phyloP scores from a whole-genome alignment of 2,113 vertebrate genomes.

The Sinocyclocheilus grahami region DNA sequence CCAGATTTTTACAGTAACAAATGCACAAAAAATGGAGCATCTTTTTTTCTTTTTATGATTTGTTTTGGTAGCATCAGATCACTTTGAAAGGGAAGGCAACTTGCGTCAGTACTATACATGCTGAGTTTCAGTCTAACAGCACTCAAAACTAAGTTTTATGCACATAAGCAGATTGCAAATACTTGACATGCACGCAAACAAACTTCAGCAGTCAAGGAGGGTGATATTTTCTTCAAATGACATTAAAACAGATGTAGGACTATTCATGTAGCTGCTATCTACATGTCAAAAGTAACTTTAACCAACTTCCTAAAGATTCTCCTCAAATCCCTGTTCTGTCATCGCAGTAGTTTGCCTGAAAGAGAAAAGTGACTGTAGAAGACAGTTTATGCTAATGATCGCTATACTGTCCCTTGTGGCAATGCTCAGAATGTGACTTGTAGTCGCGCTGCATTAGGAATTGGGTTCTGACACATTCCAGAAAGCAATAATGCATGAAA shows the following conservation, averaged over 20 bases:
- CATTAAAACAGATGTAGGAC: conserved; percentile 8
- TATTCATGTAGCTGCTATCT: not conserved
- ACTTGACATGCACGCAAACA: not conserved
- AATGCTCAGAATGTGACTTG: not conserved
- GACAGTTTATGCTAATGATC: conserved; percentile 13
- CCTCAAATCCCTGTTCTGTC: not conserved
- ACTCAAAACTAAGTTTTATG: not conserved
- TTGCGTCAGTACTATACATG: not conserved
- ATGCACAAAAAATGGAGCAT: too few relatives aligned
- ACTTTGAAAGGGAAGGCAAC: not conserved
- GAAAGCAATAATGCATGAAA: conserved; percentile 1
- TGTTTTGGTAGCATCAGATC: not conserved
- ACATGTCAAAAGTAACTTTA: not conserved
- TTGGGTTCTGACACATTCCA: not conserved
- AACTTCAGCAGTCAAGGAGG: not conserved
- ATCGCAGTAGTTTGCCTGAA: not conserved
- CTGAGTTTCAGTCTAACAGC: not conserved
- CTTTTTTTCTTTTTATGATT: too few relatives aligned
- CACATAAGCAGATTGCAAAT: not conserved
- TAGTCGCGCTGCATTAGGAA: not conserved
- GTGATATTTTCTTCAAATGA: not conserved
- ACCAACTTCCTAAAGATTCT: not conserved
- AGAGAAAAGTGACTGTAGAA: not conserved
- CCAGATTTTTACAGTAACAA: too few relatives aligned
- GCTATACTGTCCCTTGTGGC: conserved; percentile 14